These are phyloP conservation scores for Tauraco erythrolophus DNA, from an alignment of 2,113 vertebrate genomes.

Conservation along the genomic window DNA sequence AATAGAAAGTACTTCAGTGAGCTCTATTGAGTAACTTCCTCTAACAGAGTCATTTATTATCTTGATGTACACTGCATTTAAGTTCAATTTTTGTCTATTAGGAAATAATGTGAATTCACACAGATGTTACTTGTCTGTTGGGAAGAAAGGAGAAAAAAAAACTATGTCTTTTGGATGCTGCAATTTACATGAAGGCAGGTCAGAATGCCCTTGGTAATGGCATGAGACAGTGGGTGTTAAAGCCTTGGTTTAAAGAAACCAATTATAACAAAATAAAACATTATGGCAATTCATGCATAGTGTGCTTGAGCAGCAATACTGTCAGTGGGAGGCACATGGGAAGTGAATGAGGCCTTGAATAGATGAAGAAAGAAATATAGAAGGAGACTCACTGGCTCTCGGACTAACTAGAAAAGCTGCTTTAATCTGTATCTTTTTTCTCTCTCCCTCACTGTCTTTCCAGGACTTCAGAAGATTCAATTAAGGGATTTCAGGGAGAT, in stretches of 20 bases:
- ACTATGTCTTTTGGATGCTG: slow-evolving; percentile 18
- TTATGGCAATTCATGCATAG: slow-evolving; percentile 42
- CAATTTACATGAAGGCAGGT: slow-evolving; percentile 44
- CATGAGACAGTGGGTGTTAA: slow-evolving; percentile 34
- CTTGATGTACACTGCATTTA: slow-evolving; percentile 59
- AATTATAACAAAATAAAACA: slow-evolving; percentile 70
- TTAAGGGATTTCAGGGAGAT: slow-evolving; percentile 47
- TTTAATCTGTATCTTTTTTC: slow-evolving; percentile 44
- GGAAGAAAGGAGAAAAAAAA: neutral
- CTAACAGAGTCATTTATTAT: slow-evolving; percentile 63
- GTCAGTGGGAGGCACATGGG: slow-evolving; percentile 6
- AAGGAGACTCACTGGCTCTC: slow-evolving; percentile 3
- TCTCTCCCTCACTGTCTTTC: slow-evolving; percentile 28
- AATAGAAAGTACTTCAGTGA: slow-evolving; percentile 36
- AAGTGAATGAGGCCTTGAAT: slow-evolving; percentile 40
- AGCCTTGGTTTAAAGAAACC: slow-evolving; percentile 56
- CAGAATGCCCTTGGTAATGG: slow-evolving; percentile 47
- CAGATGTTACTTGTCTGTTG: slow-evolving; percentile 62
- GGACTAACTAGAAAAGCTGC: slow-evolving; percentile 37
- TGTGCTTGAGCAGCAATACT: slow-evolving; percentile 9
- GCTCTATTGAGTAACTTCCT: slow-evolving; percentile 57
- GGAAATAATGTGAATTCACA: slow-evolving; percentile 69
- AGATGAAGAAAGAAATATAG: slow-evolving; percentile 36
- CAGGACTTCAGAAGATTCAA: slow-evolving; percentile 44
- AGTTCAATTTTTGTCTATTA: slow-evolving; percentile 64